These are phyloP conservation scores for Dysmachus trigonus DNA, from an alignment of 2,888 invertebrate species.

Conservation along the genomic window DNA sequence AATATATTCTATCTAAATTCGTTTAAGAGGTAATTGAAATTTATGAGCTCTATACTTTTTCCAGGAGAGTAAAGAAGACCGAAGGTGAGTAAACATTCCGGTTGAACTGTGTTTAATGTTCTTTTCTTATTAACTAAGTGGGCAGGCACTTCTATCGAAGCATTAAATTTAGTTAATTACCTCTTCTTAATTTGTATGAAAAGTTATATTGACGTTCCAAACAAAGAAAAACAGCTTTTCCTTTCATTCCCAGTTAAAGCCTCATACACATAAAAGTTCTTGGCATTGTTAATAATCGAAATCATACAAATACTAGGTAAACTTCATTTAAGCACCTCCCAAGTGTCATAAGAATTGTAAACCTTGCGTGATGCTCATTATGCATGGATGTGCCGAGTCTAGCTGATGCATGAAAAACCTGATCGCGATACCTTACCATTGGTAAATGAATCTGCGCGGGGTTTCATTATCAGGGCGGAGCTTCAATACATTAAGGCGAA, in stretches of 20 bases:
- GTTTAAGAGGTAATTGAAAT: constrained; percentile 39
- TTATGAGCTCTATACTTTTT: constrained; percentile 8
- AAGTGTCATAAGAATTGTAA: constrained; percentile 22
- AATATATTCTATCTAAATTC: constrained; percentile 31
- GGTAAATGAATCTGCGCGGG: background rate
- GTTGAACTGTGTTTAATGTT: background rate
- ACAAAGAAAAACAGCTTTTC: background rate
- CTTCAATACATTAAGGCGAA: background rate
- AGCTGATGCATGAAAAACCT: constrained; percentile 14
- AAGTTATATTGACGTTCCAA: background rate
- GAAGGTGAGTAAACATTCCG: constrained; percentile 22
- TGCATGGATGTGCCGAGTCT: background rate
- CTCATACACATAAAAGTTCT: background rate
- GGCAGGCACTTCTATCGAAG: constrained; percentile 13
- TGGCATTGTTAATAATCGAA: background rate
- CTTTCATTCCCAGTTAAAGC: background rate
- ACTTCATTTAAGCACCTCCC: constrained; percentile 20
- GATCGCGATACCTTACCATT: constrained; percentile 19
- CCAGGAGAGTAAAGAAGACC: background rate
- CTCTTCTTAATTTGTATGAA: constrained; percentile 31
- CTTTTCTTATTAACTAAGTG: background rate
- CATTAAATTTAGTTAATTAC: constrained; percentile 42
- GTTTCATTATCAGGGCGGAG: constrained; percentile 21
- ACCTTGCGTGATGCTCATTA: constrained; percentile 2
- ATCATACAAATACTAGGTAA: background rate